Evolutionary conservation across 1,140 invertebrate species (phyloP).

Genomic region (Drosophila cardini): DNA sequence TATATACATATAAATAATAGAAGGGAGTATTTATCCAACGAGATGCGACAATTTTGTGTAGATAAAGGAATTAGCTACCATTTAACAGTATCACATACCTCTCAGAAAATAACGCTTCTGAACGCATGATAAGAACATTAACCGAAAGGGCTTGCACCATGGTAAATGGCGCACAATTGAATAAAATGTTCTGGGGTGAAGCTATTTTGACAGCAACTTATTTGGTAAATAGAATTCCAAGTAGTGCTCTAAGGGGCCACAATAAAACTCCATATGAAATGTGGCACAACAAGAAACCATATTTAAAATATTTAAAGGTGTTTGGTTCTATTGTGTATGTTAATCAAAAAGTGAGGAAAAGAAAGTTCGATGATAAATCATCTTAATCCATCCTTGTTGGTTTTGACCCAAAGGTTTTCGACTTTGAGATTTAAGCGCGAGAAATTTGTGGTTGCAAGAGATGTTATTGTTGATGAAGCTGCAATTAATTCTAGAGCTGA

Average conservation of each 20-base stretch:
- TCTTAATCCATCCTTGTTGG: neutral
- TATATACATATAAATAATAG: too few species aligned
- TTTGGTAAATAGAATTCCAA: slow-evolving; percentile 1
- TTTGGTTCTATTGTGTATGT: neutral
- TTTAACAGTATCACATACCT: neutral
- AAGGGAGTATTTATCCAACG: too few species aligned
- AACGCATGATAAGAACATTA: neutral
- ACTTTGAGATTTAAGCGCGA: neutral
- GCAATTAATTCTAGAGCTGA: neutral
- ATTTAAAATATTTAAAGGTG: neutral
- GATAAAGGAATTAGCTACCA: neutral
- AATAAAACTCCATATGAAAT: neutral
- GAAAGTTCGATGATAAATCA: neutral
- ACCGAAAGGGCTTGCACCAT: neutral
- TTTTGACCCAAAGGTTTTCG: neutral
- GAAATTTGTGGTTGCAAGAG: neutral
- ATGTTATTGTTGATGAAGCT: neutral
- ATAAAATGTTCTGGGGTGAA: neutral
- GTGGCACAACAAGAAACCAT: neutral
- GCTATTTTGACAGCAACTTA: neutral
- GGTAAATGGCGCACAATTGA: neutral
- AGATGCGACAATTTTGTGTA: neutral
- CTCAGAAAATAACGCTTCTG: neutral
- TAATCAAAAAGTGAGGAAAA: neutral
- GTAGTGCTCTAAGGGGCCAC: neutral